phyloP scores from a whole-genome alignment of 2,797 vertebrate genomes.

The Chiroxiphia lanceolata region DNA sequence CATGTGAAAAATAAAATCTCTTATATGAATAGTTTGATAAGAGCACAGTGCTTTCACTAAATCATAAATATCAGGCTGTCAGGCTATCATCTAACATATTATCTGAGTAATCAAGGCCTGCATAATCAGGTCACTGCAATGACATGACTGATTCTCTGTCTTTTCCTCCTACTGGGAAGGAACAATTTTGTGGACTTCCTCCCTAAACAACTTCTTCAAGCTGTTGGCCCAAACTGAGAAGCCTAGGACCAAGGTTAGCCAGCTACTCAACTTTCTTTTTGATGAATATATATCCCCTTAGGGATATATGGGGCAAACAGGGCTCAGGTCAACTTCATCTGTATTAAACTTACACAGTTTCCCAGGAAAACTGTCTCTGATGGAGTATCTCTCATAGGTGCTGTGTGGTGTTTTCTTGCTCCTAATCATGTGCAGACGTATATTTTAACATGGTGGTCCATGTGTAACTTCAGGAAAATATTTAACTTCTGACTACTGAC shows the following conservation, averaged over 20 bases:
- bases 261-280: background rate
- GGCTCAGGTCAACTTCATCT: background rate
- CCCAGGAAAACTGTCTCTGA: background rate
- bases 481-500: background rate
- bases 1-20: background rate
- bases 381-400: background rate
- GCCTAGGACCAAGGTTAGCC: background rate
- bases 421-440: background rate
- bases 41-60: background rate
- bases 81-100: background rate
- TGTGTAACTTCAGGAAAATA: background rate
- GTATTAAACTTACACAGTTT: background rate
- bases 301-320: background rate
- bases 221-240: background rate
- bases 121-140: background rate
- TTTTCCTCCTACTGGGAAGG: background rate
- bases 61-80: background rate
- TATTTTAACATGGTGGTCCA: background rate
- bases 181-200: background rate
- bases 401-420: background rate
- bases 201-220: background rate
- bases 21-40: background rate
- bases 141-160: background rate
- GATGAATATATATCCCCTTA: background rate
- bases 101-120: background rate